Base-by-base conservation (phyloP, 2,888 invertebrate species). In the Cryptocephalus primarius region DNA sequence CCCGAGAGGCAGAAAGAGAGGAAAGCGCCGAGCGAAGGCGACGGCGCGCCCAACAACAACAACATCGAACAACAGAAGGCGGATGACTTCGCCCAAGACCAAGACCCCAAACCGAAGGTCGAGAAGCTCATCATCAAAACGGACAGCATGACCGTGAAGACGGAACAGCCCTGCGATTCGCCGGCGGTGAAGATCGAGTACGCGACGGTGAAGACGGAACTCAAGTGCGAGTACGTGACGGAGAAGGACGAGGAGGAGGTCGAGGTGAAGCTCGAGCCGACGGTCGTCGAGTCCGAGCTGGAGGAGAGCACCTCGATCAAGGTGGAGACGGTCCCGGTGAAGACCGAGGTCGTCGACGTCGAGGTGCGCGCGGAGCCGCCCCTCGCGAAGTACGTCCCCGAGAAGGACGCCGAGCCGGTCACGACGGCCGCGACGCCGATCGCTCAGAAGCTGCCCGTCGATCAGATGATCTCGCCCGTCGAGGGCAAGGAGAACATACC, bases 401-500 rank as follows among this genome's bases (percentile, higher is more conserved):
- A 59, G 33, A 60, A 66, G 36, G 64, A 65, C 43, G 46, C 50
- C 10, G 69, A 69, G 49, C 66, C 68, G 0, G 56, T 69, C 9
- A 66, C 71, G 8, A 65, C 67, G 4, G 72, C 72, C 4, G 62
- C 65, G 1, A 71, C 70, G 4, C 72, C 72, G 6, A 59, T 65
- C 1, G 69, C 68, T 13, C 40, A 41, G 31, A 73, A 71, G 12
- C 12, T 36, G 36, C 36, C 36, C 3, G 6, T 4, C 4, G 12
- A 34, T 9, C n/a, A 11, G 12, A 6, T 6, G n/a, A 4, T 2
- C 12, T 63, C 72, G 14, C 63, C 72, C 33, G 70, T 72, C 1
- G 74, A 76, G 56, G 75, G 75, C 42, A 77, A 77, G 54, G 77
- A 78, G 57, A 76, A 77, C 59, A 74, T 77, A 41, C 76, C 77